phyloP scores from a whole-genome alignment of 2,797 vertebrate genomes.

The Gephyroberyx darwinii region DNA sequence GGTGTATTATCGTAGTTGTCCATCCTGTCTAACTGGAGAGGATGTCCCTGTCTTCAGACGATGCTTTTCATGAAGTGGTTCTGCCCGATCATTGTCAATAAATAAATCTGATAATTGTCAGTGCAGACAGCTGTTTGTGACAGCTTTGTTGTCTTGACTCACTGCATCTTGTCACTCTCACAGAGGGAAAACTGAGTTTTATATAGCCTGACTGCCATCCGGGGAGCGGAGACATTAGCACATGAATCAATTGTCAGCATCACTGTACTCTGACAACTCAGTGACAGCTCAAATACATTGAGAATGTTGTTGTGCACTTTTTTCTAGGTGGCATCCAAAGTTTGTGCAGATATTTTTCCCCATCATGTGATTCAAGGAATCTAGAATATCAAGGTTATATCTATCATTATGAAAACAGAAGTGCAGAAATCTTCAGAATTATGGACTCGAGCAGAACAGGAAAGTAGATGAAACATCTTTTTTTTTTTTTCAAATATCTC shows the following conservation, averaged over 20 bases:
- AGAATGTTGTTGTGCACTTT: conserved; percentile 78
- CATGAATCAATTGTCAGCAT: conserved; percentile 98
- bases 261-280: conserved; percentile 85
- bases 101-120: conserved; percentile 89
- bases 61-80: conserved; percentile 79
- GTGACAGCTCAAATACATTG: conserved; percentile 87
- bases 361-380: conserved; percentile 76
- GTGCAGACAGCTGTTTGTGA: conserved; percentile 98
- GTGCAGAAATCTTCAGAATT: conserved; percentile 77
- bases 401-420: conserved; percentile 81
- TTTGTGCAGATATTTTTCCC: conserved; percentile 75
- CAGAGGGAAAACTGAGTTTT: conserved; percentile 89
- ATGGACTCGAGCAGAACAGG: conserved; percentile 71
- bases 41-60: conserved; percentile 78
- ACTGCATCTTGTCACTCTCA: conserved; percentile 93
- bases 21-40: conserved; percentile 76
- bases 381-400: conserved; percentile 83
- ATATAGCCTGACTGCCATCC: conserved; percentile 92
- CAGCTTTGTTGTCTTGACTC: conserved; percentile 95
- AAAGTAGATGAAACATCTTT: conserved; percentile 79
- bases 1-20: conserved; percentile 75
- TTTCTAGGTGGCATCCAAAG: conserved; percentile 74
- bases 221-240: conserved; percentile 93
- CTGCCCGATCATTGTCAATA: conserved; percentile 86
- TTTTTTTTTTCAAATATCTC: conserved; percentile 67